These are phyloP conservation scores for Oryctes rhinoceros DNA, from an alignment of 1,140 invertebrate genomes.

Conservation along the genomic window DNA sequence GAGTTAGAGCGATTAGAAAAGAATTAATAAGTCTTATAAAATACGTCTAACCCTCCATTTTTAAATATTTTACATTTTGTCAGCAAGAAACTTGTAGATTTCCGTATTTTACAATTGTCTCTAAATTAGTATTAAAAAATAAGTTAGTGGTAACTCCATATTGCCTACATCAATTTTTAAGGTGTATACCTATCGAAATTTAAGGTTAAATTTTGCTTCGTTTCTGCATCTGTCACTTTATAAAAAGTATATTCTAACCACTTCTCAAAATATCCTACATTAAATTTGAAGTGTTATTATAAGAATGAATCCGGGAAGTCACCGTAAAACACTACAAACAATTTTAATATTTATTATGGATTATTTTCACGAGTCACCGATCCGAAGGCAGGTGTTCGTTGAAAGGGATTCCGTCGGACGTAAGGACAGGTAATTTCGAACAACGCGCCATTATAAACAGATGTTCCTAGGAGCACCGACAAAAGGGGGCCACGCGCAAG, in stretches of 20 bases:
- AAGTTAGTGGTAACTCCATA: too few species aligned
- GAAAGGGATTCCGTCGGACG: not conserved
- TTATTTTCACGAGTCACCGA: not conserved
- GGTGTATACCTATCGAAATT: not conserved
- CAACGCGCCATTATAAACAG: constrained; percentile 43
- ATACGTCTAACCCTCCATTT: too few species aligned
- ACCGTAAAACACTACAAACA: not conserved
- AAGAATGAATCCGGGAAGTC: not conserved
- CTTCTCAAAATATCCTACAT: too few species aligned
- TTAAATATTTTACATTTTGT: too few species aligned
- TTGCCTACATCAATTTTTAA: not conserved
- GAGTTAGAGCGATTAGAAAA: not conserved
- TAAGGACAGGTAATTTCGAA: constrained; percentile 42
- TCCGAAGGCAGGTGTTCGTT: not conserved
- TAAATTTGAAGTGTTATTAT: not conserved
- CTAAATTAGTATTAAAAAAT: too few species aligned
- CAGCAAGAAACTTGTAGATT: too few species aligned
- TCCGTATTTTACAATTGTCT: too few species aligned
- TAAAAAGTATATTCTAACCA: too few species aligned
- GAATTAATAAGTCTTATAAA: too few species aligned
- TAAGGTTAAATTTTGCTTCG: constrained; percentile 10
- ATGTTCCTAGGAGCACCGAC: constrained; percentile 42
- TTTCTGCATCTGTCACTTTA: too few species aligned
- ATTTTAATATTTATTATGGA: not conserved
- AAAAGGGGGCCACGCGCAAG: constrained; percentile 46